These are phyloP conservation scores for Ameiurus melas DNA, from an alignment of 2,113 vertebrate species.

Conservation along the genomic window DNA sequence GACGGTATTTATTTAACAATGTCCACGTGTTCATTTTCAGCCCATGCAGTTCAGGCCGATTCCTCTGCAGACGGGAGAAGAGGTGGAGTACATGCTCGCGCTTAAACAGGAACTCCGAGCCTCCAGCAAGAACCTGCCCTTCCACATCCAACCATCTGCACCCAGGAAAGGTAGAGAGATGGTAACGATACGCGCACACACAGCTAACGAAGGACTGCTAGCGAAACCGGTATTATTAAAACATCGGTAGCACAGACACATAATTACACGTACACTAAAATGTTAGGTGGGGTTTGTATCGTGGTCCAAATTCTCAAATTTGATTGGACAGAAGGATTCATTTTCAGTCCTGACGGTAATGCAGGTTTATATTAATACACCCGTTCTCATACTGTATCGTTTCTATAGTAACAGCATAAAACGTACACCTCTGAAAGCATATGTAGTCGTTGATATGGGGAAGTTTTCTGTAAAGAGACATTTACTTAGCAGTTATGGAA, in stretches of 20 bases:
- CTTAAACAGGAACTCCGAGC: slow-evolving; percentile 82
- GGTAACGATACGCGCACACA: neutral
- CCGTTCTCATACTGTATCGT: neutral
- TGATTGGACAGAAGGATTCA: neutral
- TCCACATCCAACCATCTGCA: slow-evolving; percentile 74
- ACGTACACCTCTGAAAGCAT: neutral
- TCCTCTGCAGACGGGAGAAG: slow-evolving; percentile 77
- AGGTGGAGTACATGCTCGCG: slow-evolving; percentile 81
- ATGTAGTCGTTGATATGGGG: neutral
- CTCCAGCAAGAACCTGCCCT: slow-evolving; percentile 79
- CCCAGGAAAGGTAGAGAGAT: slow-evolving; percentile 71
- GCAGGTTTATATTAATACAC: neutral
- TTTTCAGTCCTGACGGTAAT: neutral
- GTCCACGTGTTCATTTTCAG: slow-evolving; percentile 52
- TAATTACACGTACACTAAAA: neutral
- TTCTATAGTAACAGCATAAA: neutral
- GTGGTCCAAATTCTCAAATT: neutral
- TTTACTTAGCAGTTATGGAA: neutral
- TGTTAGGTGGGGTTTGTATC: neutral
- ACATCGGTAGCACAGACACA: neutral
- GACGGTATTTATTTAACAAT: neutral
- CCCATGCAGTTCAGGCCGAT: slow-evolving; percentile 75
- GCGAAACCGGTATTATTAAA: neutral
- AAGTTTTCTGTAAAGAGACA: neutral
- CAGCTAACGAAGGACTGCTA: neutral